Percentiles rank a stretch among this genome's conserved stretches.
phyloP scores from a whole-genome alignment of 1,140 invertebrate genomes.

The Rhopalosiphum maidis region DNA sequence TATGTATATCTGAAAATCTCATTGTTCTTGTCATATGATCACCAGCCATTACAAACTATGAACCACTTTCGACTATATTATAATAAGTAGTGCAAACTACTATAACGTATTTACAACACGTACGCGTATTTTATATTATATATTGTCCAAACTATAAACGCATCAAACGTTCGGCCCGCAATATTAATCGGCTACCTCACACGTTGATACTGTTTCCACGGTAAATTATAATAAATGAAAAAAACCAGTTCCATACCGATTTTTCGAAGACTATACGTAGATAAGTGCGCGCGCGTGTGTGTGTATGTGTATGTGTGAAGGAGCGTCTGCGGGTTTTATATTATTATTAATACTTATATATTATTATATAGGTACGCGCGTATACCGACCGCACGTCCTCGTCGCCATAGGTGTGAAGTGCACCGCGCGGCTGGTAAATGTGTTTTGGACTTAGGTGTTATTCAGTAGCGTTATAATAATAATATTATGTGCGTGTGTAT shows the following conservation, averaged over 20 bases:
- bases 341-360: slow-evolving; percentile 20
- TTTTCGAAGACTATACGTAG: neutral
- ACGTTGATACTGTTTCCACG: slow-evolving; percentile 43
- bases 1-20: neutral
- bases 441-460: slow-evolving; percentile 46
- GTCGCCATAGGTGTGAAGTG: slow-evolving; percentile 52
- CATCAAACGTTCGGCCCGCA: neutral
- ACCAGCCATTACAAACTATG: neutral
- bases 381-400: neutral
- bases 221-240: slow-evolving; percentile 2
- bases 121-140: neutral
- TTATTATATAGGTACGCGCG: neutral
- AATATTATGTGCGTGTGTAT: neutral
- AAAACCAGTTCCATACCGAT: slow-evolving; percentile 31
- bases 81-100: slow-evolving; percentile 6
- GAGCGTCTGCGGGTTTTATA: slow-evolving; percentile 36
- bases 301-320: neutral
- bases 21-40: neutral
- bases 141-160: neutral
- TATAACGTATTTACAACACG: neutral
- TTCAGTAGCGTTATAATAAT: slow-evolving; percentile 39
- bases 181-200: slow-evolving; percentile 52
- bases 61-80: neutral
- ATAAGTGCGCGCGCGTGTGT: neutral
- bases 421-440: slow-evolving; percentile 22